Evolutionary conservation across 2,113 vertebrate genomes (phyloP), one percentile per base, ranked within the genome.

Genomic region (Microtus richardsoni): DNA sequence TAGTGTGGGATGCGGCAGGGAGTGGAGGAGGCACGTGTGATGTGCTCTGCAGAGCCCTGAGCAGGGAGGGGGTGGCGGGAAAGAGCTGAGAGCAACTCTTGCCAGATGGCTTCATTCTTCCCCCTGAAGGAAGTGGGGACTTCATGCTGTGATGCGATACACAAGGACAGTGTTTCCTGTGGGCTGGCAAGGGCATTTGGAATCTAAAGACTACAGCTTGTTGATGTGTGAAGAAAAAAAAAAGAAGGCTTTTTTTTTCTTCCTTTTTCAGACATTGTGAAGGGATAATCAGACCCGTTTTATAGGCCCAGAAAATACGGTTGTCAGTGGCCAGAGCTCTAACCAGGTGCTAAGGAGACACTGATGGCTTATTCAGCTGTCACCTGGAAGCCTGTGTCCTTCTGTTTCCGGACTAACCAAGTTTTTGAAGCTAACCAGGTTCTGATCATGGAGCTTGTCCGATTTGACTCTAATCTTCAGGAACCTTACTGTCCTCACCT

Each of bases 31-130:
- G 75, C 62, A n/a, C 6, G 12, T 36, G 79, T n/a, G 36, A 71
- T 13, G 47, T 41, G 52, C 84, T 95, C 75, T 86, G 36, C 44
- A n/a, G 90, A 93, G 77, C 60, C 54, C 88, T 22, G 80, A 73
- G 85, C 66, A 9, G 90, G 91, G 85, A 85, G 89, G 66, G 90
- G 71, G 30, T 78, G 85, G 73, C 14, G 16, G 95, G 91, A 94
- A 75, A 49, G 92, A 89, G 60, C 82, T 36, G 90, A 95, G 96
- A 97, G 88, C 95, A 85, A 5, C 96, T 96, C 91, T 79, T 93
- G 89, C 95, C 97, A 96, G 97, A 97, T 97, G 97, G 97, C 95
- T 97, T 96, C 88, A 84, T 91, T 91, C 95, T 91, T 88, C 90
- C 91, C 92, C 52, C 85, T 28, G 87, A 93, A 97, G 96, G 96